Conservation (phyloP, 64 coral and sea anemone species). For the Dendronephthya gigantea region DNA sequence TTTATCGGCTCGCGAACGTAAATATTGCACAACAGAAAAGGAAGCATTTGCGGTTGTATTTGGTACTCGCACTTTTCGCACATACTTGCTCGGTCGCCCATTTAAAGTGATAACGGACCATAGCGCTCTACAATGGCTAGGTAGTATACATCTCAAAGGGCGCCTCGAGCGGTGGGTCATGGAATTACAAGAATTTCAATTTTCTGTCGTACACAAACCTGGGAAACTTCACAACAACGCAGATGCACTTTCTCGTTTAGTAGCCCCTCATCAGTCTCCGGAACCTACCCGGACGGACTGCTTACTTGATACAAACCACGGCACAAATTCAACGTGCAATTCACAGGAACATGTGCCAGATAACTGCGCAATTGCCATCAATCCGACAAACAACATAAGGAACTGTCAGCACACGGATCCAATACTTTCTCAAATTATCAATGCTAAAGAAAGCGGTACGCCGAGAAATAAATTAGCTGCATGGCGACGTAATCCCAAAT, state of each 20-base stretch:
- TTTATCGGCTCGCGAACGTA: slow-evolving; percentile 16
- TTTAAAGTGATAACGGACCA: slow-evolving; percentile 36
- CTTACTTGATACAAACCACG: background rate
- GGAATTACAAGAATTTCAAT: slow-evolving; percentile 33
- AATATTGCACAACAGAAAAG: slow-evolving; percentile 5
- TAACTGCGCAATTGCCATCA: background rate
- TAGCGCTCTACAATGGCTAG: slow-evolving; percentile 6
- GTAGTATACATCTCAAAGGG: slow-evolving; percentile 26
- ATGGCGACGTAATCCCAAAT: background rate
- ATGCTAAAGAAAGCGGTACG: background rate
- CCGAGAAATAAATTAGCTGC: background rate
- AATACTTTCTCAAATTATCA: background rate
- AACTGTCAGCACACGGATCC: background rate
- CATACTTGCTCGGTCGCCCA: background rate
- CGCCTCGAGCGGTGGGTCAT: slow-evolving; percentile 28
- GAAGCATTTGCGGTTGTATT: background rate
- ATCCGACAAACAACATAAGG: background rate
- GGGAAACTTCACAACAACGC: slow-evolving; percentile 16
- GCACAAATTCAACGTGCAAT: background rate
- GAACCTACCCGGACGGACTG: background rate
- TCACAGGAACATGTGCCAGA: background rate
- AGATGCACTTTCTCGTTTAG: slow-evolving; percentile 9
- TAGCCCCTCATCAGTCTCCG: background rate
- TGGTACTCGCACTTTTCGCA: slow-evolving; percentile 17
- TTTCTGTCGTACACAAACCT: slow-evolving; percentile 11